Evolutionary conservation across 2,888 invertebrate species (phyloP), one percentile per base, ranked within the genome.

Genomic region (Trissolcus japonicus): DNA sequence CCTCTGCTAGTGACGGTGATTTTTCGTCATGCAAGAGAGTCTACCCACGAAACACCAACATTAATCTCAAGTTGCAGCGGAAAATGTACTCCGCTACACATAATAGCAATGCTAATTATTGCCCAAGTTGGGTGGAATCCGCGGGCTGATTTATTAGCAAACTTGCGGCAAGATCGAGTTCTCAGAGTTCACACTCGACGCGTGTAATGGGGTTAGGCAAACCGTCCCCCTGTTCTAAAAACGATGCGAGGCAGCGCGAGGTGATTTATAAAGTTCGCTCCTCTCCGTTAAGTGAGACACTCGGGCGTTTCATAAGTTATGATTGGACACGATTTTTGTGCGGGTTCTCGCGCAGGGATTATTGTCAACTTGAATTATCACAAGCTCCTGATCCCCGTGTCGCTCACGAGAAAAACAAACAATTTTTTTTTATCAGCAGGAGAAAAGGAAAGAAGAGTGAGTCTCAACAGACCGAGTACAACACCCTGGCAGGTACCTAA

Each of bases 401-500:
- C 35, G 9, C 35, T 9, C 9, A 7, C 1, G 9, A 11, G 35
- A 35, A 35, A 35, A 35, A 2, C 1, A 35, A 7, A 25, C 4
- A 4, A 35, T 35, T 35, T 2, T 35, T n/a, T 35, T 35, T 35
- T 25, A 6, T 25, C 4, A 1, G 19, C 19, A 25, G 6, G 4
- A 25, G 25, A 25, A 25, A 25, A 25, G 6, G 25, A 25, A 19
- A 19, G 19, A 2, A 19, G 1, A 19, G n/a, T 21, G 25, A 25
- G 6, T 25, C 4, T 25, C 25, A 25, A 25, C 25, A 6, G 25
- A 90, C 91, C 90, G 90, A 87, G 89, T 91, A 91, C 91, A 90
- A 91, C 90, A 91, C 91, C 91, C 91, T 90, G 91, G 90, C 91
- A 90, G 90, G 91, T 68, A 68, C 67, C 69, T 69, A 69, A 71